Base-by-base conservation (phyloP, 2,113 vertebrate species). In the Oxygymnocypris stewartii region DNA sequence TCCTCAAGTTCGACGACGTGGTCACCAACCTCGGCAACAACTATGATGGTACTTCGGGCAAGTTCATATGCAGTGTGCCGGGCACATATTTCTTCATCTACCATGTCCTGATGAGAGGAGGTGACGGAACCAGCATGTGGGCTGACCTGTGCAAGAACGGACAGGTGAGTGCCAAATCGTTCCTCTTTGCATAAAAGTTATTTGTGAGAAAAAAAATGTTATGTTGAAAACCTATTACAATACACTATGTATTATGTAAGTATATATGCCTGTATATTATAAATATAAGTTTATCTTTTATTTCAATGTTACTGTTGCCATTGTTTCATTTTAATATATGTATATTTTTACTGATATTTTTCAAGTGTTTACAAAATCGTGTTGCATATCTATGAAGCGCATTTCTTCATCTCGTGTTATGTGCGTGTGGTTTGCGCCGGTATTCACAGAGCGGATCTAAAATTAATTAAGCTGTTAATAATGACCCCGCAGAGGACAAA, bases 41-140 rank as follows among this genome's bases (percentile, higher is more conserved):
- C 94, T 99, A 99, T 69, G 98, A 99, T n/a, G 96, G 97, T 59
- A 90, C 96, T 89, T 95, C 95, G 1, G 98, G 98, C 92, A 98
- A 98, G 95, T 99, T 99, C 94, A 97, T 98, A 92, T 99, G 98
- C 95, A 96, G 96, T 93, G 95, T 98, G 85, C 96, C 98, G 0
- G 97, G 97, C 94, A 99, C 96, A 71, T 99, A 99, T 94, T 99
- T 98, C 94, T 99, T 99, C 95, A 98, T 98, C 94, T 99, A 99
- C 96, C 97, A 99, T 40, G 97, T 99, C 91, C 96, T 99, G 88
- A 99, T 99, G 98, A 96, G 97, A 90, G 98, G 98, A 88, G 97
- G 98, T 2, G 97, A 99, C 4, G 98, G 97, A 87, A 99, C 98
- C 94, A 98, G 97, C 91, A 99, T 99, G 97, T 99, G 98, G 97